Percentiles rank a stretch among this genome's conserved stretches.
Conservation (phyloP, 2,113 vertebrate species). For the Callipepla squamata region DNA sequence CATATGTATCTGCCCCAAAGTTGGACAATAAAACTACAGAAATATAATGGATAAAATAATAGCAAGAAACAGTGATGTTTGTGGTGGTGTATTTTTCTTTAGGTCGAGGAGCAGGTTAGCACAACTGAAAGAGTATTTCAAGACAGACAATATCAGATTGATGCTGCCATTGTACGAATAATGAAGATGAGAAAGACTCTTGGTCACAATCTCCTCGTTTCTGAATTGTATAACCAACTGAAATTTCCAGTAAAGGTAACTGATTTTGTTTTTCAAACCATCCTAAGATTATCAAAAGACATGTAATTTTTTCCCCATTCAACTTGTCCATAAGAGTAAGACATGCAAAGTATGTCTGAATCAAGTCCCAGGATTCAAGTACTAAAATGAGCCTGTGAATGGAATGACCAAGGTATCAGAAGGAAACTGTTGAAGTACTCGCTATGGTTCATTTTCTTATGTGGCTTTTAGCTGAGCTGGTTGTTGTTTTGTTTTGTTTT, state of each 20-base stretch:
- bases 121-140: slow-evolving; percentile 95
- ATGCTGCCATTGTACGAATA: slow-evolving; percentile 92
- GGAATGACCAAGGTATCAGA: neutral
- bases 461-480: neutral
- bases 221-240: slow-evolving; percentile 93
- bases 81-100: neutral
- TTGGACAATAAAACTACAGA: neutral
- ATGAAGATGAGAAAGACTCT: slow-evolving; percentile 98
- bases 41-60: neutral
- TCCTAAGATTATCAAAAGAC: neutral
- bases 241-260: slow-evolving; percentile 96
- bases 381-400: neutral
- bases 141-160: slow-evolving; percentile 93
- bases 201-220: slow-evolving; percentile 91
- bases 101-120: slow-evolving; percentile 94
- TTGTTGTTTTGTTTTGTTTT: neutral
- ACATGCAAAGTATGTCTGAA: neutral
- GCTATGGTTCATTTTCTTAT: neutral
- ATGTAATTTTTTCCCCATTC: neutral
- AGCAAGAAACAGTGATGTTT: neutral
- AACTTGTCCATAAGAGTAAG: neutral
- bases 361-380: neutral
- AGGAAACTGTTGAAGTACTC: neutral
- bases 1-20: neutral
- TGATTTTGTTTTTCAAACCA: neutral